These are phyloP conservation scores for rat (Rattus norvegicus) DNA, from an alignment of 2,113 vertebrate genomes.

Conservation along the genomic window GRCr8 NC_086033.1:107986001-107986500, in stretches of 20 bases:
- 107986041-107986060: neutral
- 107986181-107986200: neutral
- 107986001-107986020: conserved; percentile 20
- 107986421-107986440: neutral
- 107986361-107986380: neutral
- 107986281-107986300: neutral
- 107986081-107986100: neutral
- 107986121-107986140: neutral
- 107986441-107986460: neutral
- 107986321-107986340: neutral
- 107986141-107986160: neutral
- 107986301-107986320: conserved; percentile 7
- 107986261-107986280: neutral
- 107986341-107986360: conserved; percentile 3
- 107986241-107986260: neutral
- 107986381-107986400: neutral
- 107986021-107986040: conserved; percentile 34
- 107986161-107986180: neutral
- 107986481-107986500: no score
- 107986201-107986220: neutral
- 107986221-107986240: neutral
- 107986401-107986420: neutral
- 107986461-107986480: neutral
- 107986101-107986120: neutral
- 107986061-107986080: conserved; percentile 47